Conservation (phyloP, 2,888 invertebrate species). For the Sarcophaga carnaria region DNA sequence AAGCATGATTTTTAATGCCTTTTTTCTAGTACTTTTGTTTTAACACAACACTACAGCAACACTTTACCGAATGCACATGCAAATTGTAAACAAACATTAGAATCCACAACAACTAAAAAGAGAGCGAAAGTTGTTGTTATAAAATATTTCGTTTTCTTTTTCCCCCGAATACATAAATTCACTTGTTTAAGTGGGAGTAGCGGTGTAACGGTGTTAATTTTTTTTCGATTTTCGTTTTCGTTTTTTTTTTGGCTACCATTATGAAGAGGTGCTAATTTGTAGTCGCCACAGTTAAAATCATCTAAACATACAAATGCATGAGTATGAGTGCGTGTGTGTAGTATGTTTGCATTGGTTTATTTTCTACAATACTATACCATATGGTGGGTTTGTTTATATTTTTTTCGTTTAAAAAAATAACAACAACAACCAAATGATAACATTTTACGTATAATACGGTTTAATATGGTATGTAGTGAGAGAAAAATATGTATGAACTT, state of each 20-base stretch:
- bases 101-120: too few relatives aligned
- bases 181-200: not conserved
- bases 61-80: not conserved
- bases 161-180: too few relatives aligned
- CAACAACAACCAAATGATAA: conserved; percentile 17
- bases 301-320: not conserved
- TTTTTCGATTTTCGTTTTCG: not conserved
- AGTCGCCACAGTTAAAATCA: conserved; percentile 57
- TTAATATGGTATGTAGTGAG: not conserved
- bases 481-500: conserved; percentile 1
- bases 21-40: too few relatives aligned
- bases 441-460: too few relatives aligned
- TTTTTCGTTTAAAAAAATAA: not conserved
- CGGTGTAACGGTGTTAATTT: not conserved
- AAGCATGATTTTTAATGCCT: too few relatives aligned
- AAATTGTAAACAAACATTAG: not conserved
- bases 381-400: too few relatives aligned
- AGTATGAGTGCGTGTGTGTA: conserved; percentile 10
- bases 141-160: too few relatives aligned
- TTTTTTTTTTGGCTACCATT: conserved; percentile 44
- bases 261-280: conserved; percentile 67
- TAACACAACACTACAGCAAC: not conserved
- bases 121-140: not conserved
- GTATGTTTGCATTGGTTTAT: not conserved
- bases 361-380: too few relatives aligned